Evolutionary conservation across 1,140 invertebrate species (phyloP).

Genomic region (Telenomus remus): DNA sequence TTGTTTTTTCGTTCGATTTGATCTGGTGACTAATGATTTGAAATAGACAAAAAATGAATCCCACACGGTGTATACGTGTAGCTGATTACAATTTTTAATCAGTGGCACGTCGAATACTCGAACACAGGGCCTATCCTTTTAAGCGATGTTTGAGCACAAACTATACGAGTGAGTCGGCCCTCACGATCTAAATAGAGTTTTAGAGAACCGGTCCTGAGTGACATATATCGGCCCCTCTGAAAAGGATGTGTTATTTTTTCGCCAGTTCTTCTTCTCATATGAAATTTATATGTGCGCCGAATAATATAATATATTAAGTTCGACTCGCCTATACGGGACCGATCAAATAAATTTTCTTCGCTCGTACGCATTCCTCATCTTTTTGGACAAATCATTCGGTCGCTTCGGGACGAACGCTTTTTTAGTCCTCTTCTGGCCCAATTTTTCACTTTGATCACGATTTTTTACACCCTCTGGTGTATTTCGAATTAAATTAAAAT

Average conservation of each 20-base stretch:
- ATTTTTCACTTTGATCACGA: too few relatives aligned
- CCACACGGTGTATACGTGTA: slow-evolving; percentile 15
- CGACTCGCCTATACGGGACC: too few relatives aligned
- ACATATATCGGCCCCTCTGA: slow-evolving; percentile 37
- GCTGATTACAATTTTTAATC: slow-evolving; percentile 42
- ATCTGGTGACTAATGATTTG: slow-evolving; percentile 40
- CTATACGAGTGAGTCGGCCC: slow-evolving; percentile 35
- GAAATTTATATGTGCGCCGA: slow-evolving; percentile 3
- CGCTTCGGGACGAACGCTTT: too few relatives aligned
- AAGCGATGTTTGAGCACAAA: slow-evolving; percentile 48
- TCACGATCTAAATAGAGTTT: slow-evolving; percentile 41
- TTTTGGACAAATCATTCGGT: too few relatives aligned
- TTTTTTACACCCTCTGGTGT: too few relatives aligned
- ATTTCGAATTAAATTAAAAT: too few relatives aligned
- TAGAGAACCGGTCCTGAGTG: slow-evolving; percentile 57
- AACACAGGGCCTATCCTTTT: slow-evolving; percentile 34
- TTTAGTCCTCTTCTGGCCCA: too few relatives aligned
- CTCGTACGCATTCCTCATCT: too few relatives aligned
- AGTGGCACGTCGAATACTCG: slow-evolving; percentile 33
- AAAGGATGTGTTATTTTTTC: slow-evolving; percentile 39
- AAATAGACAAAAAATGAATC: slow-evolving; percentile 45
- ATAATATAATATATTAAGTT: too few relatives aligned
- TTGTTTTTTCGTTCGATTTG: slow-evolving; percentile 22
- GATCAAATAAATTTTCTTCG: too few relatives aligned
- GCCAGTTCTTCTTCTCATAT: slow-evolving; percentile 40